A percentile compares a stretch with the other conserved stretches of the same genome.
Conservation (phyloP, 53 echinoderm and acorn worm species). For the Holothuria scabra region DNA sequence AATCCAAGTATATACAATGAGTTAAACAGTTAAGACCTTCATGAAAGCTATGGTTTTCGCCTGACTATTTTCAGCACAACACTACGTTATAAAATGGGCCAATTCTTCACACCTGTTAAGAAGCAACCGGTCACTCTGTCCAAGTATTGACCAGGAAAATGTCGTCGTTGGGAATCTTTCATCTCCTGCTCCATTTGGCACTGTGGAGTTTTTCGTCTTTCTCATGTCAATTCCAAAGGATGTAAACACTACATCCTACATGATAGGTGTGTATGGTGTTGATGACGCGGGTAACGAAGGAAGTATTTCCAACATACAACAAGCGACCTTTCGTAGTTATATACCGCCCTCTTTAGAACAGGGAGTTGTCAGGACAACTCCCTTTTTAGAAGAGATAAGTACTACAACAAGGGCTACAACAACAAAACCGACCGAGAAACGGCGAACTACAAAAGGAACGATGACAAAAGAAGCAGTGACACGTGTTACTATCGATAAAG, state of each 20-base stretch:
- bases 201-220: neutral
- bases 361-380: neutral
- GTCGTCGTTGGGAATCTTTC: neutral
- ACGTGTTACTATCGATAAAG: no score
- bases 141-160: neutral
- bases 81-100: constrained; percentile 18
- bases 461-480: no score
- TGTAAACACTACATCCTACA: neutral
- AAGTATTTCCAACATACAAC: neutral
- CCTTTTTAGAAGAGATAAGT: no score
- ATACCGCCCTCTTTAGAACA: neutral
- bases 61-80: neutral
- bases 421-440: no score
- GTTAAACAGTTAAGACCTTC: no score
- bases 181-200: constrained; percentile 19
- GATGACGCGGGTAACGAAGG: constrained; percentile 14
- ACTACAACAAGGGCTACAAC: no score
- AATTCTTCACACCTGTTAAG: neutral
- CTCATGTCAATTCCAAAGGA: neutral
- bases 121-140: neutral
- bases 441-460: no score
- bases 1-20: no score
- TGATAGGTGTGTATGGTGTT: constrained; percentile 11
- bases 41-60: no score
- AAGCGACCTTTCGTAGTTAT: constrained; percentile 14